Base-by-base conservation (phyloP, 2,797 vertebrate species). In the Margarornis squamiger region DNA sequence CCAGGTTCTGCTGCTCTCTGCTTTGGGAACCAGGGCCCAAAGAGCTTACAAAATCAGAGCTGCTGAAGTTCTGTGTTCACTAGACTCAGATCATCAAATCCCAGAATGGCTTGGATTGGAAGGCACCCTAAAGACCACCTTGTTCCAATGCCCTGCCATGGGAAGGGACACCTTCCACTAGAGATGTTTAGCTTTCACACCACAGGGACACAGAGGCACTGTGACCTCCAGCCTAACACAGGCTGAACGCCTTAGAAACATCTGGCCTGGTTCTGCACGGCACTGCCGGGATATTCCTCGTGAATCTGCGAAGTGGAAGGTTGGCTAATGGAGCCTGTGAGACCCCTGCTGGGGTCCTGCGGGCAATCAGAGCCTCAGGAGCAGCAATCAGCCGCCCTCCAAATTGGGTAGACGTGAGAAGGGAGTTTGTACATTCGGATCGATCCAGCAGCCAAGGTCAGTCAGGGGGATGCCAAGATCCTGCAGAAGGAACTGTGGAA, bases 391-490 rank as follows among this genome's bases (percentile, higher is more conserved):
- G 74, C 26, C 1, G 0, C 36, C 52, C 58, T 86, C 88, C 74
- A 85, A 74, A 82, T 7, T 17, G 62, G 73, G 67, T 12, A 4
- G 75, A 52, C 0, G 7, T 72, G 85, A 84, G 84, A 43, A 93
- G 78, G 3, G 86, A 90, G 82, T 78, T 74, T 39, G 52, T 52
- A 68, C 55, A 84, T 72, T 72, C 1, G 1, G 38, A 97, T 97
- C 73, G 49, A 96, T 90, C 92, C 1, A 0, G 32, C 57, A 49
- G 86, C 55, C 97, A 95, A 97, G 95, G 96, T 89, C 97, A 84
- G 49, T 21, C 21, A 32, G 87, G 91, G 90, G 68, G 67, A 71
- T 93, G 90, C 45, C 2, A 14, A 75, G 88, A 4, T 87, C 66
- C 76, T 19, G 1, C 54, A 83, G 87, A 43, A 88, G 52, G 36